Percentiles rank a stretch among this genome's conserved stretches.
phyloP scores from a whole-genome alignment of 2,113 vertebrate genomes.

The Ceyx margarethae region DNA sequence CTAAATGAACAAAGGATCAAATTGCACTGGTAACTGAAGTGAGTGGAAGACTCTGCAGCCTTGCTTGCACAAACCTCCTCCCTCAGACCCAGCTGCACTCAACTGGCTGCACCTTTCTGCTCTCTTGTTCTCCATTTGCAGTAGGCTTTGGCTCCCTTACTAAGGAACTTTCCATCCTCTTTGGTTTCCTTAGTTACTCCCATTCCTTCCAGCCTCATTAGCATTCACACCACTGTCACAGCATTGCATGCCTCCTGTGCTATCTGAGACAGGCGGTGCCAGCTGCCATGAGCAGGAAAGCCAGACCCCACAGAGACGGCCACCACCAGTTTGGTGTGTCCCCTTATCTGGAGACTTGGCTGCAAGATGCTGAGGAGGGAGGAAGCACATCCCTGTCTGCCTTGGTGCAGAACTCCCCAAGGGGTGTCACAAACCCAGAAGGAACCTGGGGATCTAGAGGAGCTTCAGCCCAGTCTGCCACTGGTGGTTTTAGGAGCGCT shows the following conservation, averaged over 20 bases:
- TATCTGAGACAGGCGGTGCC: background rate
- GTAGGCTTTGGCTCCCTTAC: background rate
- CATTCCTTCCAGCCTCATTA: background rate
- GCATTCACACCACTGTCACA: background rate
- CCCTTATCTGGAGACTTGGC: background rate
- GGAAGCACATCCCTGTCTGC: rapidly evolving
- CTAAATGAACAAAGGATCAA: background rate
- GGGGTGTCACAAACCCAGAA: background rate
- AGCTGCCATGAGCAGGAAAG: rapidly evolving
- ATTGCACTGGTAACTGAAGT: background rate
- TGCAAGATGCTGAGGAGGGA: no score
- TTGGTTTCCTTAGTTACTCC: conserved; percentile 8
- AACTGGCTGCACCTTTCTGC: background rate
- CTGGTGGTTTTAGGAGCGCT: background rate
- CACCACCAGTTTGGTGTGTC: rapidly evolving
- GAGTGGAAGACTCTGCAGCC: background rate
- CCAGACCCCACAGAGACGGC: background rate
- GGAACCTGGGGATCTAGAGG: background rate
- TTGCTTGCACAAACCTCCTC: rapidly evolving
- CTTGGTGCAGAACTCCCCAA: rapidly evolving
- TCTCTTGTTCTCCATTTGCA: background rate
- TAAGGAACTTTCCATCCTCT: background rate
- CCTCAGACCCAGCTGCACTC: no score
- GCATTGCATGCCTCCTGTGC: background rate
- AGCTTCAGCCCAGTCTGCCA: background rate